Conservation (phyloP, 1,140 invertebrate species). For the Plutomurus gul region DNA sequence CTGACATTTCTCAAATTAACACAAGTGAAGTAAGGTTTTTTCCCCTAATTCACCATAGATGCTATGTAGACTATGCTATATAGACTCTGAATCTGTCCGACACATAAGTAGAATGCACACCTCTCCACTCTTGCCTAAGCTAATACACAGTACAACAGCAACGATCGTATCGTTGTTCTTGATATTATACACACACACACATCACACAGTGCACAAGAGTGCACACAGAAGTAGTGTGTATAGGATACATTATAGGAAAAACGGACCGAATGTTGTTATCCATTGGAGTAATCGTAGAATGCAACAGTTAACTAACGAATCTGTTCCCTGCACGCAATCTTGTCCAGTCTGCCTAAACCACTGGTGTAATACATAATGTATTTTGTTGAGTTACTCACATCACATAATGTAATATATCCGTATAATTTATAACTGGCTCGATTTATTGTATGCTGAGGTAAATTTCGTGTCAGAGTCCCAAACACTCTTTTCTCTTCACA, state of each 20-base stretch:
- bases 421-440: conserved; percentile 45
- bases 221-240: no score
- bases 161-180: no score
- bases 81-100: neutral
- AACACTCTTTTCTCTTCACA: neutral
- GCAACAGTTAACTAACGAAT: conserved; percentile 52
- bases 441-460: conserved; percentile 45
- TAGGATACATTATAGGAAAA: neutral
- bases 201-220: no score
- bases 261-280: neutral
- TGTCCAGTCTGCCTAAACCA: neutral
- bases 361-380: conserved; percentile 9
- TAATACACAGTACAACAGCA: no score
- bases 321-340: conserved; percentile 48
- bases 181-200: no score
- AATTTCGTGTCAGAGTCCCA: conserved; percentile 37
- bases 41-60: conserved; percentile 40
- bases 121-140: no score
- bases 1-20: conserved; percentile 55
- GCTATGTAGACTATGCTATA: neutral
- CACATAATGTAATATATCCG: neutral
- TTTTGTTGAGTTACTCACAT: neutral
- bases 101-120: neutral
- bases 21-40: conserved; percentile 42
- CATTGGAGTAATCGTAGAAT: conserved; percentile 32